Percentiles rank a stretch among this genome's conserved stretches.
phyloP scores from a whole-genome alignment of 2,797 vertebrate genomes.

The Epinephelus malabaricus region DNA sequence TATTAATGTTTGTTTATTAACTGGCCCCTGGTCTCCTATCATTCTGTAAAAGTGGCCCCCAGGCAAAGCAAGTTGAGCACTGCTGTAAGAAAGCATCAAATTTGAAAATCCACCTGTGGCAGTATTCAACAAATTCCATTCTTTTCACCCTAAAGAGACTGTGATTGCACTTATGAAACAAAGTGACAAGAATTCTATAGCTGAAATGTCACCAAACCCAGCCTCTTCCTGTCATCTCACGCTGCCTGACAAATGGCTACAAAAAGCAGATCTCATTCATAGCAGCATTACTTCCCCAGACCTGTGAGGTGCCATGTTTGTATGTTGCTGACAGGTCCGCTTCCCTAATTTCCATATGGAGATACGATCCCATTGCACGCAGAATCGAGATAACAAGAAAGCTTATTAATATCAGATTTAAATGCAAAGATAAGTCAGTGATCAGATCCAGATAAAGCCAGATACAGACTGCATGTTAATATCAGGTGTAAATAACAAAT shows the following conservation, averaged over 20 bases:
- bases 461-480: not conserved
- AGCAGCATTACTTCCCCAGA: not conserved
- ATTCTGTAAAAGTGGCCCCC: too few species aligned
- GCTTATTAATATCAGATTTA: slow-evolving; percentile 39
- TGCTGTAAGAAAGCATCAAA: not conserved
- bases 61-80: too few species aligned
- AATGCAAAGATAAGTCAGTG: slow-evolving; percentile 3
- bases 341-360: slow-evolving; percentile 22
- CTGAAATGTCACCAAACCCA: not conserved
- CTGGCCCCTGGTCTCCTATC: too few species aligned
- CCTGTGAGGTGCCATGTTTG: not conserved
- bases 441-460: slow-evolving; percentile 17
- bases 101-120: not conserved
- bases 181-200: not conserved
- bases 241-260: not conserved
- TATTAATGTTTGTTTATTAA: too few species aligned
- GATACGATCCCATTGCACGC: slow-evolving; percentile 16
- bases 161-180: not conserved
- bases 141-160: not conserved
- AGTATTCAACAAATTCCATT: not conserved
- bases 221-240: not conserved
- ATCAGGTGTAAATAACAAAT: slow-evolving; percentile 2
- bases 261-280: not conserved
- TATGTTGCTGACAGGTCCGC: slow-evolving; percentile 4
- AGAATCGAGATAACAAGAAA: slow-evolving; percentile 29